phyloP scores from a whole-genome alignment of 2,113 vertebrate species.

The Catharus bicknelli region DNA sequence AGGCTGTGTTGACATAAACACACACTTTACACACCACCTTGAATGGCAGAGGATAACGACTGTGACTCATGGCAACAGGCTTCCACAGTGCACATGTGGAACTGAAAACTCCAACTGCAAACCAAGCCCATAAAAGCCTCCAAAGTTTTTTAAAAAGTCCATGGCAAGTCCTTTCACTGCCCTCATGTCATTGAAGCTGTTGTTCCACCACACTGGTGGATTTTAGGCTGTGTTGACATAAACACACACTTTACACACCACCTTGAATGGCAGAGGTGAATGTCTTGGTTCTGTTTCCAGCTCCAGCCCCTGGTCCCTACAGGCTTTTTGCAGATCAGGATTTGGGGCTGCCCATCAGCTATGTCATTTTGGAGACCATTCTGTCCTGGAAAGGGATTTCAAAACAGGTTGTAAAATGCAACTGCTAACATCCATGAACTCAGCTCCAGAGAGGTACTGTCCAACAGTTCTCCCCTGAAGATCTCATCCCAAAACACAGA shows the following conservation, averaged over 20 bases:
- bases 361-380: fast-evolving
- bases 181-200: not conserved
- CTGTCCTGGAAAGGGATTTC: not conserved
- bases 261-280: not conserved
- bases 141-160: not conserved
- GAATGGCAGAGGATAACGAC: not conserved
- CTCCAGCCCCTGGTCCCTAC: not conserved
- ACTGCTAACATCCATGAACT: not conserved
- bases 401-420: not conserved
- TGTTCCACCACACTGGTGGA: not conserved
- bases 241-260: not conserved
- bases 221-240: not conserved
- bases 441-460: not conserved
- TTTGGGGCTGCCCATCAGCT: not conserved
- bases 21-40: not conserved
- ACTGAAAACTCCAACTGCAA: not conserved
- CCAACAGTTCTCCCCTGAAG: not conserved
- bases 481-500: not conserved
- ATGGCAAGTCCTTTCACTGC: not conserved
- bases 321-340: not conserved
- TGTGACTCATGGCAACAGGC: not conserved
- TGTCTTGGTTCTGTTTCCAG: not conserved
- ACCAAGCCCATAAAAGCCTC: not conserved
- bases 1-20: not conserved
- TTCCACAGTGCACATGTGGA: not conserved